Evolutionary conservation across 2,113 vertebrate species (phyloP).

Genomic region (Balaenoptera acutorostrata): DNA sequence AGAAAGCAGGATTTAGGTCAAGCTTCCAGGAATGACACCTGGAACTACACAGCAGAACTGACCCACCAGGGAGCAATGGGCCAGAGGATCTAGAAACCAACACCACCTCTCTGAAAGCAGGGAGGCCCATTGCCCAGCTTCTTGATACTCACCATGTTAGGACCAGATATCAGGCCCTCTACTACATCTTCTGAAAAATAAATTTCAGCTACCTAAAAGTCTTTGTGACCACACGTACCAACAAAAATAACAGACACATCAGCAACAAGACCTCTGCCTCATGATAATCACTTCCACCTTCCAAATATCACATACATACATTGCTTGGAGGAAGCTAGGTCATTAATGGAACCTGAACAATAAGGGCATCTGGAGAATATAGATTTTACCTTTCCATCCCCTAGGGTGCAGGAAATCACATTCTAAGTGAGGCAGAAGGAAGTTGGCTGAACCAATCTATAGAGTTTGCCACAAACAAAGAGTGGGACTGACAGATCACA

Average conservation of each 20-base stretch:
- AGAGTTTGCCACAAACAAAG: not conserved
- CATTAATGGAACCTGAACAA: not conserved
- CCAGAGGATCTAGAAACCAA: not conserved
- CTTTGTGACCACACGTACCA: not conserved
- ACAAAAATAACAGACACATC: not conserved
- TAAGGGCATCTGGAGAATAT: not conserved
- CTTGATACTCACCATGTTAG: not conserved
- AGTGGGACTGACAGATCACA: not conserved
- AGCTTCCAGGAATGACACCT: not conserved
- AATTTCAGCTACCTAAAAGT: not conserved
- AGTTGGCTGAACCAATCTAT: not conserved
- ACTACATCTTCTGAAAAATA: not conserved
- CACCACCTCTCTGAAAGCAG: not conserved
- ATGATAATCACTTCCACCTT: not conserved
- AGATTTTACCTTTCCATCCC: not conserved
- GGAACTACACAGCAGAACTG: not conserved
- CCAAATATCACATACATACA: not conserved
- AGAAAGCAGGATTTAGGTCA: not conserved
- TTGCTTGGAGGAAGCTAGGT: not conserved
- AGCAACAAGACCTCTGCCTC: not conserved
- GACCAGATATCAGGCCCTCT: not conserved
- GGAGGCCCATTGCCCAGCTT: not conserved
- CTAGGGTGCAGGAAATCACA: not conserved
- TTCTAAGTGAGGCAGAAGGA: not conserved
- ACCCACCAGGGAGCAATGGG: not conserved